Evolutionary conservation across 1,140 invertebrate genomes (phyloP).

Genomic region (Pseudobourletiella spinata): DNA sequence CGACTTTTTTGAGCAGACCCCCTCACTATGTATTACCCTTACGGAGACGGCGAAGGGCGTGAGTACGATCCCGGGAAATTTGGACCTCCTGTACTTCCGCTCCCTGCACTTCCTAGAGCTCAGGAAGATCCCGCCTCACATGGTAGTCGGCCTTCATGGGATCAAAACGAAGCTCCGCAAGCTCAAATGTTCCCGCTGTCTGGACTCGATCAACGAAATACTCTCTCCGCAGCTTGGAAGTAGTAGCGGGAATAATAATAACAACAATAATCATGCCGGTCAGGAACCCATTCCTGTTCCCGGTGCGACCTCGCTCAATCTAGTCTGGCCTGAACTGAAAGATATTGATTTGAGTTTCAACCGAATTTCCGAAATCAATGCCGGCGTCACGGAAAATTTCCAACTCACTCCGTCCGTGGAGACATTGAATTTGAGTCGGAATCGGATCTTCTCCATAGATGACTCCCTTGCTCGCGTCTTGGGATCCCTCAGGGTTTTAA

Average conservation of each 20-base stretch:
- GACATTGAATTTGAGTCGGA: constrained; percentile 31
- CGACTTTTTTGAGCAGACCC: constrained; percentile 32
- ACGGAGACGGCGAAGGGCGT: constrained; percentile 2
- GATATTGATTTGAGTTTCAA: constrained; percentile 33
- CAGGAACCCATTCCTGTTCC: too few relatives aligned
- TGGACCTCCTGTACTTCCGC: constrained; percentile 27
- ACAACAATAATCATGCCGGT: not conserved
- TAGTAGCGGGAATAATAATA: not conserved
- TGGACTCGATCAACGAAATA: constrained; percentile 10
- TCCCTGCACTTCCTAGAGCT: constrained; percentile 28
- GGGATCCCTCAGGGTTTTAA: constrained; percentile 20
- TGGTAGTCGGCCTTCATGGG: constrained; percentile 12
- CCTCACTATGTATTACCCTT: constrained; percentile 22
- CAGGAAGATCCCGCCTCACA: constrained; percentile 22
- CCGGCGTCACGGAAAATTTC: not conserved
- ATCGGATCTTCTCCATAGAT: constrained; percentile 23
- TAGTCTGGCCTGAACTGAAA: constrained; percentile 29
- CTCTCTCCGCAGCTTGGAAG: not conserved
- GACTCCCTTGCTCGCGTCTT: constrained; percentile 14
- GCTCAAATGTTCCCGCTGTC: constrained; percentile 30
- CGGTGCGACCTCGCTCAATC: not conserved
- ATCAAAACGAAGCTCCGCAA: constrained; percentile 18
- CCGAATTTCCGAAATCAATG: constrained; percentile 8
- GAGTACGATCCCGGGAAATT: not conserved
- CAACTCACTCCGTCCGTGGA: constrained; percentile 25